Conservation (phyloP, 2,888 invertebrate species). For the Nowickia ferox region DNA sequence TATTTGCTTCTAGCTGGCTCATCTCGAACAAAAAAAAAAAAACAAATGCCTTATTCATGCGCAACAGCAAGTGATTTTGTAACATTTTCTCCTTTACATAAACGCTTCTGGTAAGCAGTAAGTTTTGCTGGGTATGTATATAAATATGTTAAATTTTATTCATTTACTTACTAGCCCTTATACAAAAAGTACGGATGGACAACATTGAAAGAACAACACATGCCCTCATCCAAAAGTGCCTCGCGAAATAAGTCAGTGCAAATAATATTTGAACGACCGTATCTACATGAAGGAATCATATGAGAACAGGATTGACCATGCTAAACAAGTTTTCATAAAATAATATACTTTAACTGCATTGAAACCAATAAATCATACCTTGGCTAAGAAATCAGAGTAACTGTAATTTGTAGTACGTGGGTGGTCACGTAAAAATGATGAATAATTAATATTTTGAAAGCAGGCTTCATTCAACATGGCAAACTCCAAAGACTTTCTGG, state of each 20-base stretch:
- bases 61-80: too few relatives aligned
- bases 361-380: not conserved
- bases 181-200: conserved; percentile 88
- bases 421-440: conserved; percentile 63
- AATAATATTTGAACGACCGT: conserved; percentile 85
- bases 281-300: conserved; percentile 88
- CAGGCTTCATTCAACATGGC: conserved; percentile 79
- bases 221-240: conserved; percentile 91
- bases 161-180: conserved; percentile 81
- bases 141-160: not conserved
- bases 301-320: conserved; percentile 89
- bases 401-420: conserved; percentile 71
- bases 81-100: too few relatives aligned
- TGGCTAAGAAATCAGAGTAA: conserved; percentile 76
- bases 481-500: conserved; percentile 86
- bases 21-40: too few relatives aligned
- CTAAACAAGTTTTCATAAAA: conserved; percentile 81
- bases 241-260: conserved; percentile 90
- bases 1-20: too few relatives aligned
- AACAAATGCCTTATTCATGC: too few relatives aligned
- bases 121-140: too few relatives aligned
- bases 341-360: not conserved
- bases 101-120: too few relatives aligned
- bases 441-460: conserved; percentile 74
- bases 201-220: conserved; percentile 92